Conservation (phyloP, 2,888 invertebrate species). For the Flexamia atlantica region DNA sequence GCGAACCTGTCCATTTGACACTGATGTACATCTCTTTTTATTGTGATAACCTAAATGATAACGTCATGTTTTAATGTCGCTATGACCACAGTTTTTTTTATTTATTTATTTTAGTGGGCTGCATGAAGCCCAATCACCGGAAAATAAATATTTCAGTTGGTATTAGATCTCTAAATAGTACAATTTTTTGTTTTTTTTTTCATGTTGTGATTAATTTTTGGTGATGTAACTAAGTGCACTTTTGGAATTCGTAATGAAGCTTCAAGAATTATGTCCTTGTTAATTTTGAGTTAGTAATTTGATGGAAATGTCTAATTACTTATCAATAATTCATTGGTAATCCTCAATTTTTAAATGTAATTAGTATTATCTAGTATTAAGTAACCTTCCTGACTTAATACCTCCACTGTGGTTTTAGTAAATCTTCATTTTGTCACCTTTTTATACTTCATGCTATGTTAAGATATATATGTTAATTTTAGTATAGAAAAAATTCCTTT, state of each 20-base stretch:
- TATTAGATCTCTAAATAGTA: background rate
- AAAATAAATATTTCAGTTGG: background rate
- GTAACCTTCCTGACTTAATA: background rate
- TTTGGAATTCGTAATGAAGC: too few species aligned
- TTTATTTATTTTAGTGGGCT: background rate
- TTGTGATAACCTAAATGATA: conserved; percentile 46
- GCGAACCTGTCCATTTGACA: background rate
- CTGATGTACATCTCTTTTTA: conserved; percentile 39
- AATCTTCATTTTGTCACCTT: conserved; percentile 6
- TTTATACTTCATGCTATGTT: conserved; percentile 21
- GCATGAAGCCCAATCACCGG: background rate
- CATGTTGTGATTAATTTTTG: too few species aligned
- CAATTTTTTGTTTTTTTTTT: background rate
- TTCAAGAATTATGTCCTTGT: too few species aligned
- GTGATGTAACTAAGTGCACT: too few species aligned
- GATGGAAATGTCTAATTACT: too few species aligned
- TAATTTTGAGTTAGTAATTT: too few species aligned
- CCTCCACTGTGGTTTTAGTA: conserved; percentile 14
- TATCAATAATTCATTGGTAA: conserved; percentile 19
- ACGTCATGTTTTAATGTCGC: conserved; percentile 30
- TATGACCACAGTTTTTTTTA: conserved; percentile 2
- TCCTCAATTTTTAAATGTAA: background rate
- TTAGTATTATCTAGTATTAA: conserved; percentile 11
- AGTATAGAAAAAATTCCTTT: conserved; percentile 21
- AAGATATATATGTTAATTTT: conserved; percentile 43